A percentile compares a stretch with the other conserved stretches of the same genome.
phyloP scores from a whole-genome alignment of 2,113 vertebrate genomes.

The Callipepla californica region DNA sequence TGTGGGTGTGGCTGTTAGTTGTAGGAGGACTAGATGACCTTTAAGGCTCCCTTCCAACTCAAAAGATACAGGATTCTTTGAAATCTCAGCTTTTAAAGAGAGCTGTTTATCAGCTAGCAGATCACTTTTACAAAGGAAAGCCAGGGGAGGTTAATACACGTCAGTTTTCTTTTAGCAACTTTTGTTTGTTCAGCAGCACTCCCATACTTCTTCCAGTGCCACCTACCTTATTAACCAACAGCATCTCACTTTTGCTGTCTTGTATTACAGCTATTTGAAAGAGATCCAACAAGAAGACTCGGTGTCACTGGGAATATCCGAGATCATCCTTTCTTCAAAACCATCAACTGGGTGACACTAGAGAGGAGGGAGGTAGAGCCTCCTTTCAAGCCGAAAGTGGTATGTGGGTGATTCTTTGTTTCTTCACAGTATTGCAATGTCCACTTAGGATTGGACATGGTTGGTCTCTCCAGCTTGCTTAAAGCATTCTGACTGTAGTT shows the following conservation, averaged over 20 bases:
- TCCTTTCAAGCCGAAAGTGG: conserved; percentile 99
- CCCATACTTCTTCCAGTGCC: not conserved
- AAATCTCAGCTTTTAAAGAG: not conserved
- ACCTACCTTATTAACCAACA: not conserved
- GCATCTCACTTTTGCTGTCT: not conserved
- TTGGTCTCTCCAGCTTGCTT: not conserved
- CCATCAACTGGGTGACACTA: conserved; percentile 89
- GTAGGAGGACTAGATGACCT: not conserved
- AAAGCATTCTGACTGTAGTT: not conserved
- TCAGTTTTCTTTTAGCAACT: not conserved
- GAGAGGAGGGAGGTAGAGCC: conserved; percentile 89
- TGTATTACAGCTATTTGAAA: conserved; percentile 89
- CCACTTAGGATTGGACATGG: not conserved
- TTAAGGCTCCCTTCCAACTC: not conserved
- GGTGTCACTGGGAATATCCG: conserved; percentile 91
- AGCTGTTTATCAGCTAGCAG: not conserved
- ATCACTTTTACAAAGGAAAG: not conserved
- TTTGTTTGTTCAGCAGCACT: not conserved
- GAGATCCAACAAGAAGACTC: conserved; percentile 88
- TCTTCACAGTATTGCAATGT: no score
- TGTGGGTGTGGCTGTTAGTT: not conserved
- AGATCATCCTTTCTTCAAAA: conserved; percentile 92
- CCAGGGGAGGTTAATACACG: not conserved
- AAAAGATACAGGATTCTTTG: not conserved
- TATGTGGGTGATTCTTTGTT: conserved; percentile 61